Conservation (phyloP, 2,888 invertebrate species). For the Hetaerina titia region DNA sequence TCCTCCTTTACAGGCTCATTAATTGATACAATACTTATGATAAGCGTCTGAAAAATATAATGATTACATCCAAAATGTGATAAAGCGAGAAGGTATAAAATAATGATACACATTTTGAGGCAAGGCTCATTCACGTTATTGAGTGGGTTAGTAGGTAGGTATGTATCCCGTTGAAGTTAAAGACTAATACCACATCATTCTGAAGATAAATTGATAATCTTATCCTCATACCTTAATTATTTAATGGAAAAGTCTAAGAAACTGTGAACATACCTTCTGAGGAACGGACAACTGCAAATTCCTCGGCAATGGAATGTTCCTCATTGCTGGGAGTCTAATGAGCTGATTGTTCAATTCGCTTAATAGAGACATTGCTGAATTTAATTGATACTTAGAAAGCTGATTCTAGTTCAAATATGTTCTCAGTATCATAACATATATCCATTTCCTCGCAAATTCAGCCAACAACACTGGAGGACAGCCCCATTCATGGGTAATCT, state of each 20-base stretch:
- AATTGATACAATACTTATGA: background rate
- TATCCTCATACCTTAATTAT: too few relatives aligned
- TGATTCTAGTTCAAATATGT: background rate
- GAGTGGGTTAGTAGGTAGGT: background rate
- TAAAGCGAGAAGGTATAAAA: background rate
- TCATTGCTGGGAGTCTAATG: slow-evolving; percentile 80
- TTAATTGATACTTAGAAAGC: background rate
- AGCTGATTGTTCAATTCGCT: slow-evolving; percentile 80
- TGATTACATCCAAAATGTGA: background rate
- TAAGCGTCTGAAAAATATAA: background rate
- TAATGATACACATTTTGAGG: background rate
- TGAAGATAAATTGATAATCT: too few relatives aligned
- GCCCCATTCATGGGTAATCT: background rate
- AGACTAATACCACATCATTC: background rate
- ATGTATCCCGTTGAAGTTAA: background rate
- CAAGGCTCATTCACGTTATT: background rate
- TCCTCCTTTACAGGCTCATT: background rate
- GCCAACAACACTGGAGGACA: background rate
- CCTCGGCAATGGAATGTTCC: slow-evolving; percentile 76
- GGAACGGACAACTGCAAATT: slow-evolving; percentile 82
- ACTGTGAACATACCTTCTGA: slow-evolving; percentile 82
- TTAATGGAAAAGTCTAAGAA: background rate
- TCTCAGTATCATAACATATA: background rate
- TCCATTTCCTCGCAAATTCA: background rate
- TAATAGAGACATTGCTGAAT: slow-evolving; percentile 76